Conservation (phyloP, 2,797 vertebrate genomes). For the Jordanella pulchra region DNA sequence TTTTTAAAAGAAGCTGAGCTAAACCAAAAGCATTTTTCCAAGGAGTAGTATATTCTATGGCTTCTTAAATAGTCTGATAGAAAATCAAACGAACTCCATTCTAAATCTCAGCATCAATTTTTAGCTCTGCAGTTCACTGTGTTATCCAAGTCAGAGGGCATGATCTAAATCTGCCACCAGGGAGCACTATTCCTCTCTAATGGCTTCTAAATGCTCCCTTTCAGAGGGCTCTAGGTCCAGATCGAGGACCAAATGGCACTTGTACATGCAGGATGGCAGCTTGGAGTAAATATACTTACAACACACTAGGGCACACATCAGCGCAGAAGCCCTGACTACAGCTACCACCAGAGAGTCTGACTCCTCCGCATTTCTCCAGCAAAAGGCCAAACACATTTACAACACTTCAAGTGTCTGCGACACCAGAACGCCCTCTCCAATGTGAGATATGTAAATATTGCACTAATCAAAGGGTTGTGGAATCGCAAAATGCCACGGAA, state of each 20-base stretch:
- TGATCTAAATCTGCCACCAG: slow-evolving; percentile 75
- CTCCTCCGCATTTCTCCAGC: slow-evolving; percentile 81
- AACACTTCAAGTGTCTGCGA: slow-evolving; percentile 85
- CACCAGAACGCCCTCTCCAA: slow-evolving; percentile 82
- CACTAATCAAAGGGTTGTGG: slow-evolving; percentile 93
- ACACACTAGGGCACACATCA: slow-evolving; percentile 53
- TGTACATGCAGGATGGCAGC: slow-evolving; percentile 42
- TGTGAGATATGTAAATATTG: slow-evolving; percentile 92
- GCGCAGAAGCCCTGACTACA: slow-evolving; percentile 75
- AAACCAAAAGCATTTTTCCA: not conserved
- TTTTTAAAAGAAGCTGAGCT: not conserved
- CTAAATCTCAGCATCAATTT: not conserved
- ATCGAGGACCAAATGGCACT: slow-evolving; percentile 60
- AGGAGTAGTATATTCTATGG: not conserved
- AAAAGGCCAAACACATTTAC: slow-evolving; percentile 93
- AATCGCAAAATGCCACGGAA: slow-evolving; percentile 90
- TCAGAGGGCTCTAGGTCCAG: slow-evolving; percentile 55
- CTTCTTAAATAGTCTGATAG: not conserved
- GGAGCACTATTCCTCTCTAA: slow-evolving; percentile 75
- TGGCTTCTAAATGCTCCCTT: slow-evolving; percentile 62
- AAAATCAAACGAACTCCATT: not conserved
- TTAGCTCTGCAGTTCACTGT: slow-evolving; percentile 17
- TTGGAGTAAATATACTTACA: slow-evolving; percentile 70
- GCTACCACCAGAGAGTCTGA: slow-evolving; percentile 68
- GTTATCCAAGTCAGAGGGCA: slow-evolving; percentile 54